Percentiles rank a stretch among this genome's conserved stretches.
These are phyloP conservation scores for Pygoscelis adeliae DNA, from an alignment of 2,113 vertebrate genomes.

Conservation along the genomic window DNA sequence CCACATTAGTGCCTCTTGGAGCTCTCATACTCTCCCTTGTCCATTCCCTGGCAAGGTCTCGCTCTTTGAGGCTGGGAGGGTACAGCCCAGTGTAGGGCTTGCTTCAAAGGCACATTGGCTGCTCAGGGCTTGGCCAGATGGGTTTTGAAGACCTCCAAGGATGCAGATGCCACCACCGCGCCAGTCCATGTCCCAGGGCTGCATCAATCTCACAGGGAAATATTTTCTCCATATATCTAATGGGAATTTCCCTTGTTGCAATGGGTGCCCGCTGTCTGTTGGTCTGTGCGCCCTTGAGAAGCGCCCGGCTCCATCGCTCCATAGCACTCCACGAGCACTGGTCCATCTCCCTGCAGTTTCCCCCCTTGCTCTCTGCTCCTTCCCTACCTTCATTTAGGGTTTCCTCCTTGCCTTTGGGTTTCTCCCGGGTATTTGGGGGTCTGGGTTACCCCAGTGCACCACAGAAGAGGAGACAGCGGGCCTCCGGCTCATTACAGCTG, in stretches of 20 bases:
- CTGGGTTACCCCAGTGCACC: not conserved
- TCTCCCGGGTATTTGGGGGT: not conserved
- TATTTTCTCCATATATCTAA: not conserved
- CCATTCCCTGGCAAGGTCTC: not conserved
- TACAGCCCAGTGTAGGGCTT: not conserved
- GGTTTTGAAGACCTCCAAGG: not conserved
- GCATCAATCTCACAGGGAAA: not conserved
- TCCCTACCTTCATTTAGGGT: not conserved
- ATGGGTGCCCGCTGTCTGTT: not conserved
- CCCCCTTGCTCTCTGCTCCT: not conserved
- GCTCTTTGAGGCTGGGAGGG: not conserved
- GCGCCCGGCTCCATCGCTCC: rapidly evolving
- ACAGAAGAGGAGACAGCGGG: not conserved
- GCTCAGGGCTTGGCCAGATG: not conserved
- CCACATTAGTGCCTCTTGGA: not conserved
- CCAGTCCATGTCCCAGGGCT: not conserved
- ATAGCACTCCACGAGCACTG: not conserved
- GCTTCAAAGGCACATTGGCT: not conserved
- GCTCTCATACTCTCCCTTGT: not conserved
- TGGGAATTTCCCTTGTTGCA: not conserved
- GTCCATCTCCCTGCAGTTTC: not conserved
- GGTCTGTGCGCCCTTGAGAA: not conserved
- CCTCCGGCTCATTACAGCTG: not conserved
- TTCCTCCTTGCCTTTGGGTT: not conserved
- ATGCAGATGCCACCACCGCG: not conserved